Evolutionary conservation across 2,888 invertebrate genomes (phyloP), one percentile per base, ranked within the genome.

Genomic region (Fragum sueziense): DNA sequence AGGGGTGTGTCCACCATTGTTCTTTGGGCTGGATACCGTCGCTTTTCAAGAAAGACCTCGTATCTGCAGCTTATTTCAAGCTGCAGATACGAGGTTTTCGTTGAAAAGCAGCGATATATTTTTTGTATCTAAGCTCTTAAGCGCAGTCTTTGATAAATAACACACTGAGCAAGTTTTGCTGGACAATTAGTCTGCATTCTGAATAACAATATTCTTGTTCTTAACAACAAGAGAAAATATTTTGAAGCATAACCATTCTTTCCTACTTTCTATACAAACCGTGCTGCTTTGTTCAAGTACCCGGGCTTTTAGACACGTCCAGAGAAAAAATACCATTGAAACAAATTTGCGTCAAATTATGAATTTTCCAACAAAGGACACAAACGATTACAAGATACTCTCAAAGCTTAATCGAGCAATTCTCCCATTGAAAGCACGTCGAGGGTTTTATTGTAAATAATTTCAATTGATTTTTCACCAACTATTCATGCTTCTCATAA

Each of bases 291-390:
- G 61, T 61, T 59, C 33, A 31, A n/a, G 1, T n/a, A n/a, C 27
- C 27, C n/a, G 33, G 20, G 33, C 9, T 33, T 61, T 20, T 14
- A n/a, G 31, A 33, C 1, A 22, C 31, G 33, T 22, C 17, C 61
- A 33, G 33, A 59, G 31, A 61, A 61, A 61, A 61, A 61, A 61
- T 61, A 61, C 61, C n/a, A 61, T 61, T 61, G 61, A 61, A 61
- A 61, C 61, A 61, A 61, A 61, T 61, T 61, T 61, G 29, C 61
- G 61, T 61, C 61, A 61, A 61, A 61, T 61, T 61, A 61, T 33
- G 61, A 61, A 61, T 33, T 17, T 4, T 3, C 20, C 33, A 61
- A 61, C 61, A 61, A 61, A 61, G 33, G 31, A n/a, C n/a, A 61
- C 31, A 61, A 61, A 29, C 61, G 33, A 61, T 61, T 61, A 61